Evolutionary conservation across 2,888 invertebrate genomes (phyloP).

Genomic region (Tenthredo notha): DNA sequence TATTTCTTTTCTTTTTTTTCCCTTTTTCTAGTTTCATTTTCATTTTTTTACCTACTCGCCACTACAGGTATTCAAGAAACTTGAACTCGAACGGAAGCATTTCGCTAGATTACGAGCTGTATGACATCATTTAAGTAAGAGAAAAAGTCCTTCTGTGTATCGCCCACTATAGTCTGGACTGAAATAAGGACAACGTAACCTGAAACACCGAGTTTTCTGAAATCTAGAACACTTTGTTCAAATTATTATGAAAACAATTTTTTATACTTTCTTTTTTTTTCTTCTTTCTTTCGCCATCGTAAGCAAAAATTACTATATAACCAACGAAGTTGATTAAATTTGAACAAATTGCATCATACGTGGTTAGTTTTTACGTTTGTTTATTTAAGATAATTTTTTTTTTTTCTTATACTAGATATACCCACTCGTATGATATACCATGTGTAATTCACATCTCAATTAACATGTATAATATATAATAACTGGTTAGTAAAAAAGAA

Average conservation of each 20-base stretch:
- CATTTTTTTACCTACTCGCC: too few species aligned
- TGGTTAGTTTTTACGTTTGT: neutral
- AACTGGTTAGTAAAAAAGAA: neutral
- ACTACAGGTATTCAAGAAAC: neutral
- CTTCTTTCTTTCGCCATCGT: neutral
- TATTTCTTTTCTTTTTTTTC: neutral
- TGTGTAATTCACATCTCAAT: neutral
- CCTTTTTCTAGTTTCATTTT: neutral
- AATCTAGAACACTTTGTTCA: neutral
- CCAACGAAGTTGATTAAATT: neutral
- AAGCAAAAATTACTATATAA: neutral
- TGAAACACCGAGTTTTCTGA: neutral
- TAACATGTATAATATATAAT: neutral
- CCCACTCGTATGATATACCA: slow-evolving; percentile 3
- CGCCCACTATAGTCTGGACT: slow-evolving; percentile 31
- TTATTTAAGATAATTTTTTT: neutral
- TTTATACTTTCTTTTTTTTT: neutral
- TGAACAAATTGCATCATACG: neutral
- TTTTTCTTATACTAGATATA: neutral
- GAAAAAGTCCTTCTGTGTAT: neutral
- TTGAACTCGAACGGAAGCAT: slow-evolving; percentile 31
- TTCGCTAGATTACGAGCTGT: neutral
- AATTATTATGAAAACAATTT: slow-evolving; percentile 12
- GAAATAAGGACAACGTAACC: slow-evolving; percentile 8
- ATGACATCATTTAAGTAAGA: neutral